A percentile compares a stretch with the other conserved stretches of the same genome.
phyloP scores from a whole-genome alignment of 2,113 vertebrate genomes.

The Hippocampus barbouri region DNA sequence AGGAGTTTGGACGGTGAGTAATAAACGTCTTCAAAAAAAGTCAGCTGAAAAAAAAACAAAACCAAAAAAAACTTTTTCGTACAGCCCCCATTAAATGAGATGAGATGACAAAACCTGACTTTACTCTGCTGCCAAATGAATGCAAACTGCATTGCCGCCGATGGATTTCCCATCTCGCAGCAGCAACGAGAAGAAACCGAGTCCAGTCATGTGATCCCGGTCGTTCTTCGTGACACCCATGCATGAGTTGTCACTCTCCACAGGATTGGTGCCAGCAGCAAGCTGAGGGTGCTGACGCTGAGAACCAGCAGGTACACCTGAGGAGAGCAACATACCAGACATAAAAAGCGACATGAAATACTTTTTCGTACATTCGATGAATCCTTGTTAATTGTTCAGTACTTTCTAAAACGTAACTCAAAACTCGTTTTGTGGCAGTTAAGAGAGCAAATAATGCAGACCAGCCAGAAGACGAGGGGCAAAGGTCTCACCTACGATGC shows the following conservation, averaged over 20 bases:
- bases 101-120: not conserved
- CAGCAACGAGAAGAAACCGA: not conserved
- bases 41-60: not conserved
- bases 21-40: too few species aligned
- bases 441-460: not conserved
- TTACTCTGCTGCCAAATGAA: not conserved
- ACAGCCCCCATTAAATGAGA: not conserved
- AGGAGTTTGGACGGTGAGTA: not conserved
- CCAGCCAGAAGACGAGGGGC: not conserved
- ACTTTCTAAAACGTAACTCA: not conserved
- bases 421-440: not conserved
- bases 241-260: conserved; percentile 84
- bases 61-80: not conserved
- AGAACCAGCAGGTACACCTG: conserved; percentile 94
- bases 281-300: conserved; percentile 93
- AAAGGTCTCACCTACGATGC: not conserved
- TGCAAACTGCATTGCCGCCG: not conserved
- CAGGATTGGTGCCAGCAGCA: conserved; percentile 87
- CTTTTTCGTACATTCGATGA: not conserved
- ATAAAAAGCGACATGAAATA: too few species aligned
- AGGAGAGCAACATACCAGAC: not conserved
- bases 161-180: not conserved
- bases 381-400: not conserved
- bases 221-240: conserved; percentile 61
- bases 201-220: conserved; percentile 68